Evolutionary conservation across 2,888 invertebrate genomes (phyloP), one percentile per base, ranked within the genome.

Genomic region (Xanthostigma xanthostigma): DNA sequence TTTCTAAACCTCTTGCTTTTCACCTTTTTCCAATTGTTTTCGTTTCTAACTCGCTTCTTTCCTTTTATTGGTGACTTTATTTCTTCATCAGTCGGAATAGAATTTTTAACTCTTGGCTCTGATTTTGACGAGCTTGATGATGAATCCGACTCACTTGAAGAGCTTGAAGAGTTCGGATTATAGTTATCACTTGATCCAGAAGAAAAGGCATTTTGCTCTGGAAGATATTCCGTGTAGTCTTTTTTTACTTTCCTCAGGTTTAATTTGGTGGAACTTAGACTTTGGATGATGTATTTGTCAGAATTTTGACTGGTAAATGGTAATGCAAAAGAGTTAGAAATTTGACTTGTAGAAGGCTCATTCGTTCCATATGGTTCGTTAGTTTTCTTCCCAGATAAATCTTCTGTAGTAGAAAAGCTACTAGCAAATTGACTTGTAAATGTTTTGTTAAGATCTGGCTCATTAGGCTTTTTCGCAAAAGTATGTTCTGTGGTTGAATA

Each of bases 1-100:
- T 37, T 48, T 14, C 34, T 48, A n/a, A 50, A 41, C 36, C 33
- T 14, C 45, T 50, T 48, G 11, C 45, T 39, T 48, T 50, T 50
- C 42, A 49, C 48, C 45, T 43, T 48, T 33, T 2, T 13, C 50
- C 48, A 50, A 27, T 44, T 48, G 27, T 50, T 12, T 14, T 42
- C 27, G 9, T 50, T 48, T 35, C 45, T 11, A 34, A 36, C 8
- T 45, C 45, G 13, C 45, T 49, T 45, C 45, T 45, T 45, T 12
- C 35, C 45, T 39, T 27, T 41, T 34, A 35, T 42, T 42, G 33
- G 9, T 9, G 10, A n/a, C n/a, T n/a, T n/a, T n/a, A n/a, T n/a
- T n/a, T n/a, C n/a, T 8, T n/a, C n/a, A n/a, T 42, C 42, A 42
- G 9, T 42, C 35, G 42, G 33, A 42, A 42, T 9, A 35, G 17